Base-by-base conservation (phyloP, 2,888 invertebrate genomes). In the Cosmopolites sordidus region DNA sequence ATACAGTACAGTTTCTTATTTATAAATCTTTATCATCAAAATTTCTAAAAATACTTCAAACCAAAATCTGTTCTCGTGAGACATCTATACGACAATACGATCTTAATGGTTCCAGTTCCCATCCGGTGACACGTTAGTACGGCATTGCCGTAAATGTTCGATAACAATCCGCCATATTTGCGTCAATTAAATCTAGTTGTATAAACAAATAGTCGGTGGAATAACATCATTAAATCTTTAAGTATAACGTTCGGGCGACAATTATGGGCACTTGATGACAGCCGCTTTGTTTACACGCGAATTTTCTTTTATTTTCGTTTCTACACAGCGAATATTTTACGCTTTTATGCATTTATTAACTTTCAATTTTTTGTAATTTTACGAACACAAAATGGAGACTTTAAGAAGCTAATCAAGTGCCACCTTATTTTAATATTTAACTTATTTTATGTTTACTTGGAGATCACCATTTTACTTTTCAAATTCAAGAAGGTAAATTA, bases 271-370 rank as follows among this genome's bases (percentile, higher is more conserved):
- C 58, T 51, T 62, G 62, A 57, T 63, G 62, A 63, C 62, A 63
- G 61, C 55, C 48, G 33, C 54, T 63, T 64, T 64, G 62, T 49
- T 50, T 43, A 51, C 64, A 64, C 60, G 64, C 64, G 55, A 64
- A 33, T 17, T 18, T 16, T 56, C 58, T 52, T 58, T 60, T 58
- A 48, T 51, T 54, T 58, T 54, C 37, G 16, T 54, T 48, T 58
- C 54, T 18, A 30, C 16, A 29, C 3, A n/a, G 3, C 33, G 33
- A 12, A 11, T 9, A 12, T 33, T 33, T 33, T n/a, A 12, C 33
- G 33, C 22, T 22, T 22, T 22, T 22, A 22, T 22, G 22, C 22
- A 22, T 8, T 8, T 22, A 22, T 22, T 22, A 22, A 8, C 8
- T 22, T 8, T 22, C n/a, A n/a, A n/a, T n/a, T n/a, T n/a, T n/a